phyloP scores from a whole-genome alignment of 2,797 vertebrate species.

The Pangasius sanitwongsei region DNA sequence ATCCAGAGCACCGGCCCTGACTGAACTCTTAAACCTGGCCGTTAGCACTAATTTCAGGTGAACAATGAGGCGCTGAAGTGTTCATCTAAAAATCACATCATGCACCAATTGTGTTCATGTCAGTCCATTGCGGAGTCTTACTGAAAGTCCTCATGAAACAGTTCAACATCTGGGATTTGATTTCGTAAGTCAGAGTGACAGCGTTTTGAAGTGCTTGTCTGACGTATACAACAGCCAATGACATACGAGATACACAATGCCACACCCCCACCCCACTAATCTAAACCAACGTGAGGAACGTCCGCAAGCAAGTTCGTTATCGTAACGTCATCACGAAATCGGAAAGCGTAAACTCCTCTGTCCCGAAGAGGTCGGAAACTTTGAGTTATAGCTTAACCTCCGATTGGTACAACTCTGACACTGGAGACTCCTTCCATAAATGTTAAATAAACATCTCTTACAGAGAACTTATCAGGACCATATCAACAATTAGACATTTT shows the following conservation, averaged over 20 bases:
- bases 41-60: background rate
- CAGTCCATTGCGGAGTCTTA: background rate
- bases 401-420: background rate
- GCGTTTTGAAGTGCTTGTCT: background rate
- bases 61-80: background rate
- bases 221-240: background rate
- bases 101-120: background rate
- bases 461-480: background rate
- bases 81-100: background rate
- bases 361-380: no score
- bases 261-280: background rate
- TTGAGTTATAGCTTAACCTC: no score
- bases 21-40: background rate
- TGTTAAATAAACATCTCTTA: background rate
- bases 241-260: background rate
- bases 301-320: background rate
- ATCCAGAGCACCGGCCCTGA: conserved; percentile 6
- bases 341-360: no score
- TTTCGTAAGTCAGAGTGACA: background rate
- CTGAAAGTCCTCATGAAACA: background rate
- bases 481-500: background rate
- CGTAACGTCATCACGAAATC: no score
- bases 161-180: background rate
- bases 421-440: background rate
- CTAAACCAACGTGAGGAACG: background rate